Conservation (phyloP, 2,113 vertebrate genomes). For the Leucoraja erinaceus region DNA sequence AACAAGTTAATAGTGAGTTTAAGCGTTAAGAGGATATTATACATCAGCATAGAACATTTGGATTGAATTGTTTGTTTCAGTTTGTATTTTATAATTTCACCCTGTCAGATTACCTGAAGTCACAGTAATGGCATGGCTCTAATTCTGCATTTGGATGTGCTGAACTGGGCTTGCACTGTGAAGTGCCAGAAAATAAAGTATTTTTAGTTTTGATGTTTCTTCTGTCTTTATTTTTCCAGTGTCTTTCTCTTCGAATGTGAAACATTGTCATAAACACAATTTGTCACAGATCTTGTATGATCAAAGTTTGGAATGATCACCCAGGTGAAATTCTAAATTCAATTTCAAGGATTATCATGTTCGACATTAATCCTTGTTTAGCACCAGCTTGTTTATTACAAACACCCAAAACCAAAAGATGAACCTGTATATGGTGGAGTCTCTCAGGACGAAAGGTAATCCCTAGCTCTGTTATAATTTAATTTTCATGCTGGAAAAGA, state of each 20-base stretch:
- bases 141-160: neutral
- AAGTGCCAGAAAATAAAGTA: neutral
- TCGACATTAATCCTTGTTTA: neutral
- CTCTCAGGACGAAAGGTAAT: neutral
- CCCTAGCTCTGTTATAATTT: neutral
- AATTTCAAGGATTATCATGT: neutral
- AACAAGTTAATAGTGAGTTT: neutral
- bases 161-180: neutral
- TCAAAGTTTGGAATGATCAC: neutral
- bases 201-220: constrained; percentile 19
- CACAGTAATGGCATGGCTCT: neutral
- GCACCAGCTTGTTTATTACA: neutral
- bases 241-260: neutral
- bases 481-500: neutral
- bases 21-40: neutral
- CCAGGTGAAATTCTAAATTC: neutral
- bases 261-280: neutral
- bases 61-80: neutral
- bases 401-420: neutral
- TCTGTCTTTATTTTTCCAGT: neutral
- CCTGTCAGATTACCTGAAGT: neutral
- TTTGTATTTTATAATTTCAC: neutral
- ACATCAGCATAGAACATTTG: neutral
- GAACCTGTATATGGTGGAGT: neutral
- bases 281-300: neutral